These are phyloP conservation scores for Perodicticus potto DNA, from an alignment of 2,797 vertebrate genomes.

Conservation along the genomic window DNA sequence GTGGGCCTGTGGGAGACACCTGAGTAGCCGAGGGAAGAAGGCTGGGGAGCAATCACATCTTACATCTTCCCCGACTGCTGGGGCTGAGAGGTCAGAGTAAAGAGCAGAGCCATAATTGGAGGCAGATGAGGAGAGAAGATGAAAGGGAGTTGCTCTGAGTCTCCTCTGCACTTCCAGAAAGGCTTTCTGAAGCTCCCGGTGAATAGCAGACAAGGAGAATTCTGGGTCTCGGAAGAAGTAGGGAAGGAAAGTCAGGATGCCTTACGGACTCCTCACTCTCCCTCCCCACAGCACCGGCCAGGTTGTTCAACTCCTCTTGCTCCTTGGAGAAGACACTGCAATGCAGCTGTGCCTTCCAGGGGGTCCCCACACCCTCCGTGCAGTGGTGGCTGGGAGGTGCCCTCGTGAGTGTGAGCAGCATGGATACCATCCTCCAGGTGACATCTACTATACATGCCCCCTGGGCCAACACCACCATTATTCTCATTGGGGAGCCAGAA, in stretches of 20 bases:
- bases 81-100: not conserved
- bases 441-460: not conserved
- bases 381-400: constrained; percentile 2
- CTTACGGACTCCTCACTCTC: not conserved
- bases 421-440: not conserved
- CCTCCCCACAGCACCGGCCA: not conserved
- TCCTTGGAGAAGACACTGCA: not conserved
- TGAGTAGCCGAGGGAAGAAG: not conserved
- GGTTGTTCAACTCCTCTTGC: not conserved
- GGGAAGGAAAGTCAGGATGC: too few relatives aligned
- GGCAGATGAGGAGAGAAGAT: not conserved
- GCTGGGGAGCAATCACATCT: too few relatives aligned
- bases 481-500: not conserved
- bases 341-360: constrained; percentile 41
- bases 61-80: not conserved
- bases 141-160: not conserved
- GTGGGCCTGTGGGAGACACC: not conserved
- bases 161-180: not conserved
- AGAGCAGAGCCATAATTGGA: not conserved
- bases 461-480: constrained; percentile 68
- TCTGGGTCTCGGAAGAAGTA: not conserved
- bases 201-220: not conserved
- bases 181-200: not conserved
- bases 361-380: not conserved
- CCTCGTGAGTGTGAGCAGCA: not conserved